phyloP scores from a whole-genome alignment of 2,888 invertebrate genomes.

The Phengaris arion region DNA sequence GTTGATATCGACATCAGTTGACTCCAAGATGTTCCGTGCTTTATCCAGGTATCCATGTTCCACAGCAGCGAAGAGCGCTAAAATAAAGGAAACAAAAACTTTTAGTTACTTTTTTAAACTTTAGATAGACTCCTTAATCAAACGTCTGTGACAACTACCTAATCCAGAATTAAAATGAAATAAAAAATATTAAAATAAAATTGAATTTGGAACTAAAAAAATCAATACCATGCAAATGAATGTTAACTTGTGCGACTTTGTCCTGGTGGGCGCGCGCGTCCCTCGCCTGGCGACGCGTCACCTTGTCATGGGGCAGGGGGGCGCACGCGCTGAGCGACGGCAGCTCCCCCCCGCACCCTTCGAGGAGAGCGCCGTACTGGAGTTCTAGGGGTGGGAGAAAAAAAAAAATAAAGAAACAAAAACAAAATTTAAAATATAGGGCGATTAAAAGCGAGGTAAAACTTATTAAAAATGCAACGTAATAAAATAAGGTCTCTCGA shows the following conservation, averaged over 20 bases:
- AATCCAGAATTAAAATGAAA: slow-evolving; percentile 28
- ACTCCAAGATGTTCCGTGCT: slow-evolving; percentile 93
- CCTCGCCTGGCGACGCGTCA: slow-evolving; percentile 76
- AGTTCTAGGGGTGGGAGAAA: slow-evolving; percentile 68
- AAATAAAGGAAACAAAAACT: slow-evolving; percentile 48
- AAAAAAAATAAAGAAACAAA: slow-evolving; percentile 47
- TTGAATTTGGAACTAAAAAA: slow-evolving; percentile 33
- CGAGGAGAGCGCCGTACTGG: slow-evolving; percentile 77
- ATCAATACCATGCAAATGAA: slow-evolving; percentile 88
- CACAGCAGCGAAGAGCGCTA: slow-evolving; percentile 96
- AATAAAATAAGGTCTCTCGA: not conserved
- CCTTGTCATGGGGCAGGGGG: slow-evolving; percentile 81
- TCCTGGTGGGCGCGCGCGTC: slow-evolving; percentile 85
- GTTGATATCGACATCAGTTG: slow-evolving; percentile 95
- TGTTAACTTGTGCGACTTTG: slow-evolving; percentile 88
- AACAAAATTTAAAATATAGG: slow-evolving; percentile 39
- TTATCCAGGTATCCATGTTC: slow-evolving; percentile 97
- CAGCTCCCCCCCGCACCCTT: slow-evolving; percentile 79
- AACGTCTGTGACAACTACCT: not conserved
- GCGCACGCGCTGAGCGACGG: slow-evolving; percentile 72
- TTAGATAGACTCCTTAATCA: not conserved
- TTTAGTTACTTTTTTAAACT: slow-evolving; percentile 37
- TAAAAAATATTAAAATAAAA: slow-evolving; percentile 9
- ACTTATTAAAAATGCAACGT: not conserved
- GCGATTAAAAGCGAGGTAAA: not conserved